These are phyloP conservation scores for Ciconia maguari DNA, from an alignment of 2,113 vertebrate species.

Conservation along the genomic window DNA sequence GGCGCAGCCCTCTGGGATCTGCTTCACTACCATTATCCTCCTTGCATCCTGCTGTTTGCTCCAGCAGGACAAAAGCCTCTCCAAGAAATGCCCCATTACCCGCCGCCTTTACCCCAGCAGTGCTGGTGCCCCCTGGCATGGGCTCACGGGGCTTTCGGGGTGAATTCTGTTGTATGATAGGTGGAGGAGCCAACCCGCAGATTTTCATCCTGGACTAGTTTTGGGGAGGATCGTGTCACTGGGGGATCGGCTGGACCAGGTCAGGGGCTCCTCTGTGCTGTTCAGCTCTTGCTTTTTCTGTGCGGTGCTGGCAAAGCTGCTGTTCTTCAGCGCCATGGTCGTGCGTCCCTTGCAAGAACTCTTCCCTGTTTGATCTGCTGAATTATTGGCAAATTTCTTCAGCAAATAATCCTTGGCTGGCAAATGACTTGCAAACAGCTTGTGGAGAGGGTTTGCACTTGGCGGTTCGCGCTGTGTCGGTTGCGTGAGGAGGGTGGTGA, in stretches of 20 bases:
- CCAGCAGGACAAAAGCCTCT: neutral
- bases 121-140: accelerated
- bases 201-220: neutral
- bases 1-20: accelerated
- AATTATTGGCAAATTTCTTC: slow-evolving; percentile 34
- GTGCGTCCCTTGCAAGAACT: neutral
- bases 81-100: neutral
- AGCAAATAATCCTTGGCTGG: slow-evolving; percentile 33
- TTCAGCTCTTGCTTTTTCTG: neutral
- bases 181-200: neutral
- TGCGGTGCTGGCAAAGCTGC: neutral
- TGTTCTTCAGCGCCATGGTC: accelerated
- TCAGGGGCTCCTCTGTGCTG: accelerated
- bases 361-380: neutral
- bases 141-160: neutral
- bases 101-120: neutral
- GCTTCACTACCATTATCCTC: accelerated
- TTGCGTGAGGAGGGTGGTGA: neutral
- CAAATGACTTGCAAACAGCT: slow-evolving; percentile 37
- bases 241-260: neutral
- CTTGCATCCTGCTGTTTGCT: neutral
- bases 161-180: neutral
- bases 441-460: slow-evolving; percentile 37
- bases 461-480: neutral
- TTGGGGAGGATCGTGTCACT: neutral